Evolutionary conservation across 1,140 invertebrate genomes (phyloP).

Genomic region (Drosophila oshimai): DNA sequence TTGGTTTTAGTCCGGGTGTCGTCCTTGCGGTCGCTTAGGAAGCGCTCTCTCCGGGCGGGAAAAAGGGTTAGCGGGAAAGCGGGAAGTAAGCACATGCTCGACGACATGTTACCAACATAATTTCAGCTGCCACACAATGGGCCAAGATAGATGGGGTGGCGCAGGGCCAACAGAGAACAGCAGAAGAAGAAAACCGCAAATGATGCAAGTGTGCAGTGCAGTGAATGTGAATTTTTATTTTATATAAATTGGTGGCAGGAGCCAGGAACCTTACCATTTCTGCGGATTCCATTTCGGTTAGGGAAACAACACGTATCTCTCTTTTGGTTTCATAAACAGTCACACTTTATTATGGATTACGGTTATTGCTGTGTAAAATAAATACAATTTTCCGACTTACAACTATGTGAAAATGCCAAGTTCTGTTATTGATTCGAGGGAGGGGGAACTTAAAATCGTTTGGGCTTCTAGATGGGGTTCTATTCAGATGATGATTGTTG

Average conservation of each 20-base stretch:
- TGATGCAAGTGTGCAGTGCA: conserved; percentile 52
- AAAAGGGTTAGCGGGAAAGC: background rate
- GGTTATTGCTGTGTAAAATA: conserved; percentile 55
- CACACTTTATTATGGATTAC: conserved; percentile 71
- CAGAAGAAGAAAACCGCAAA: conserved; percentile 67
- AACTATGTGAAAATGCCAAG: conserved; percentile 51
- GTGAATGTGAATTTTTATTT: conserved; percentile 63
- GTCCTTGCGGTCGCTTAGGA: conserved; percentile 48
- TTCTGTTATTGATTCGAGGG: conserved; percentile 22
- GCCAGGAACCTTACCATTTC: conserved; percentile 9
- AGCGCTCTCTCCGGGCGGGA: conserved; percentile 10
- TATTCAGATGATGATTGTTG: conserved; percentile 26
- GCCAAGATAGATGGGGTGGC: conserved; percentile 22
- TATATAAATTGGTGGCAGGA: conserved; percentile 53
- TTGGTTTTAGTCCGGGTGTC: conserved; percentile 62
- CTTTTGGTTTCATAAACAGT: conserved; percentile 55
- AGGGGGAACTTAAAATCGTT: conserved; percentile 29
- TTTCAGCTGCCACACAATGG: conserved; percentile 67
- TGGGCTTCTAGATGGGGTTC: conserved; percentile 33
- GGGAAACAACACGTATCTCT: background rate
- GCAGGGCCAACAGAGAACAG: conserved; percentile 11
- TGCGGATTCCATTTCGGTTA: conserved; percentile 15
- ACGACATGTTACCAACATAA: conserved; percentile 75
- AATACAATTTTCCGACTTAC: conserved; percentile 38
- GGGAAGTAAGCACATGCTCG: conserved; percentile 40